Evolutionary conservation across 2,797 vertebrate species (phyloP).

Genomic region (Sebastolobus alascanus): DNA sequence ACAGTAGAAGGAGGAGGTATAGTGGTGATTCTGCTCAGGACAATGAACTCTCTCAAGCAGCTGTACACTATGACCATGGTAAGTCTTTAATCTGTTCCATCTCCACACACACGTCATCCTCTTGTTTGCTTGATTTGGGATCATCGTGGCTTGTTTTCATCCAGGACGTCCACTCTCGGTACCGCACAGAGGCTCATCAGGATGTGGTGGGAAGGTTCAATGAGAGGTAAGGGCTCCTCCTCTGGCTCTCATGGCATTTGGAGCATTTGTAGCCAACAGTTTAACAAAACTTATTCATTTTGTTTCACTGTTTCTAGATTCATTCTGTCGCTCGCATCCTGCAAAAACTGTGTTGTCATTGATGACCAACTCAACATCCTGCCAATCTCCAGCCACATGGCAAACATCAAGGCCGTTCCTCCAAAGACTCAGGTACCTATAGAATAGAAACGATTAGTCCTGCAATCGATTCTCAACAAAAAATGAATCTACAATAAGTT

Average conservation of each 20-base stretch:
- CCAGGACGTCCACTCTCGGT: slow-evolving; percentile 96
- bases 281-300: not conserved
- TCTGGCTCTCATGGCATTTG: not conserved
- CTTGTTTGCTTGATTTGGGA: not conserved
- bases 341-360: slow-evolving; percentile 95
- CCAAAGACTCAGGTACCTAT: slow-evolving; percentile 88
- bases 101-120: not conserved
- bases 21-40: slow-evolving; percentile 93
- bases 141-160: slow-evolving; percentile 7
- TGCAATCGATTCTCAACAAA: not conserved
- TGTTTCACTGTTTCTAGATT: slow-evolving; percentile 84
- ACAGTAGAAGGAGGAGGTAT: slow-evolving; percentile 97
- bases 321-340: slow-evolving; percentile 94
- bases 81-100: slow-evolving; percentile 12
- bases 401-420: slow-evolving; percentile 91
- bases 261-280: not conserved
- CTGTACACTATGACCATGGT: slow-evolving; percentile 99
- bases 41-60: slow-evolving; percentile 96
- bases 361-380: slow-evolving; percentile 97
- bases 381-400: slow-evolving; percentile 93
- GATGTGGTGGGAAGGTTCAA: slow-evolving; percentile 97
- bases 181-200: slow-evolving; percentile 97
- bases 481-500: not conserved
- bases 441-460: not conserved
- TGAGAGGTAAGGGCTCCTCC: slow-evolving; percentile 87